Percentiles rank a stretch among this genome's conserved stretches.
Conservation (phyloP, 2,113 vertebrate species). For the Corynorhinus townsendii region DNA sequence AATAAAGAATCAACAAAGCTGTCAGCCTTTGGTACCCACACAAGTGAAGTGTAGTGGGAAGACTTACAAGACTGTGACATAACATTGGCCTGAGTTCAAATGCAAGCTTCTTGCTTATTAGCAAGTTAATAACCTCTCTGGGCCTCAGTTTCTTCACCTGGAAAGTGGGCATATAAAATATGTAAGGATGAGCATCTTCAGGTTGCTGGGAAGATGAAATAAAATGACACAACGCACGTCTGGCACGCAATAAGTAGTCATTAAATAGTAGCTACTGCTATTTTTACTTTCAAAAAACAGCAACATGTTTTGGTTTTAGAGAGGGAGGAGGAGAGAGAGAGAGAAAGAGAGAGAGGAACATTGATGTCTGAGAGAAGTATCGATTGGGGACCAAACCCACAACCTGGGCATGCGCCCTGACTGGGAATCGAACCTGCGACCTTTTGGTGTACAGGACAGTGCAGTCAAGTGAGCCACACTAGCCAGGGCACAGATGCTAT, state of each 20-base stretch:
- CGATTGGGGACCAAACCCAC: neutral
- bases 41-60: neutral
- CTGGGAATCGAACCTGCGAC: neutral
- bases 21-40: neutral
- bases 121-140: neutral
- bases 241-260: accelerated
- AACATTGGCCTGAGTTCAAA: neutral
- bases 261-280: neutral
- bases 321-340: neutral
- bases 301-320: neutral
- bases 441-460: neutral
- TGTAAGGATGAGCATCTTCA: neutral
- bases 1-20: neutral
- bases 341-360: neutral
- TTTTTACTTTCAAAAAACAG: neutral
- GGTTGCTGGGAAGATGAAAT: neutral
- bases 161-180: neutral
- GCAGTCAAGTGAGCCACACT: neutral
- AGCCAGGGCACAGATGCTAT: neutral
- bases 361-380: neutral
- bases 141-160: neutral
- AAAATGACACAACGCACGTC: accelerated
- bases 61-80: neutral
- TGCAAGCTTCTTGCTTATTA: neutral
- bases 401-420: neutral